A percentile compares a stretch with the other conserved stretches of the same genome.
Conservation (phyloP, 2,888 invertebrate genomes). For the Branchellion lobata region DNA sequence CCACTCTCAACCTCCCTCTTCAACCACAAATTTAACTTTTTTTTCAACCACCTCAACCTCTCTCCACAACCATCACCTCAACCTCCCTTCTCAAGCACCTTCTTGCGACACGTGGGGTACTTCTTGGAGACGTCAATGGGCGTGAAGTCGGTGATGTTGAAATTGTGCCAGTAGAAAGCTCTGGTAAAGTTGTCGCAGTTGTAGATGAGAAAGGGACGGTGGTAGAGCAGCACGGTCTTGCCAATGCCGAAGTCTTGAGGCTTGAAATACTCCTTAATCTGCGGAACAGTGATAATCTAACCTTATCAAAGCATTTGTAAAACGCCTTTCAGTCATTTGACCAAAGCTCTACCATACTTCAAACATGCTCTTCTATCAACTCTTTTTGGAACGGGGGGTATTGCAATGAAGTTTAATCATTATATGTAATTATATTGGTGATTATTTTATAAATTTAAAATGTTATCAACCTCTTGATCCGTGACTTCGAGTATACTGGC, state of each 20-base stretch:
- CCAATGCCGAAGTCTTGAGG: constrained; percentile 74
- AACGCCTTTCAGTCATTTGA: too few species aligned
- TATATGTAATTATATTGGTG: too few species aligned
- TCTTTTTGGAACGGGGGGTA: too few species aligned
- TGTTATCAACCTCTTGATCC: constrained; percentile 31
- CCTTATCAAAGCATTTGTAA: too few species aligned
- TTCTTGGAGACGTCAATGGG: constrained; percentile 54
- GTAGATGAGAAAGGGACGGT: constrained; percentile 70
- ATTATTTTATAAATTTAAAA: too few species aligned
- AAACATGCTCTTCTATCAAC: too few species aligned
- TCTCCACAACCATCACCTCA: too few species aligned
- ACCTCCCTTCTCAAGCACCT: too few species aligned
- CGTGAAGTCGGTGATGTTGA: constrained; percentile 62
- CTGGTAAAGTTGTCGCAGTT: constrained; percentile 81
- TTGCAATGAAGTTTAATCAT: too few species aligned
- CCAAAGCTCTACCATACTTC: neutral
- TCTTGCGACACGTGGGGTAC: constrained; percentile 23
- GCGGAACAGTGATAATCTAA: constrained; percentile 62
- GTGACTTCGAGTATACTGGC: constrained; percentile 23
- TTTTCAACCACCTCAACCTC: too few species aligned
- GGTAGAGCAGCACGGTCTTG: constrained; percentile 64
- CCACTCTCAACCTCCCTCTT: too few species aligned
- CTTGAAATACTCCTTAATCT: constrained; percentile 76
- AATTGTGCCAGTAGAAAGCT: constrained; percentile 70
- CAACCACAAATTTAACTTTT: too few species aligned